phyloP scores from a whole-genome alignment of 2,888 invertebrate genomes.

The Macrosoma leucophasiata region DNA sequence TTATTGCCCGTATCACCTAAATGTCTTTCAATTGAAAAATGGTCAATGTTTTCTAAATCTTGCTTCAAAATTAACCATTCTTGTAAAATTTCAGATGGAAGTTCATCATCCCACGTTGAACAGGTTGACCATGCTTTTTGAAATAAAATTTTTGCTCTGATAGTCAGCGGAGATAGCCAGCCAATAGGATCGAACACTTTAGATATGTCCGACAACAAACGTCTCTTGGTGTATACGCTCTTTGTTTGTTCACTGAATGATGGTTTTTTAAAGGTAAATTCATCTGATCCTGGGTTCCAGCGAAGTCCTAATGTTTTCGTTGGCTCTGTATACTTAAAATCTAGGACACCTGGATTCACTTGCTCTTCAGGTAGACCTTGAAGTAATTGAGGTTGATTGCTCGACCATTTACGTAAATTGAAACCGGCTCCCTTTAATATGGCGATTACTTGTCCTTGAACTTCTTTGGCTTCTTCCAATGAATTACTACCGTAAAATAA shows the following conservation, averaged over 20 bases:
- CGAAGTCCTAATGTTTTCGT: conserved; percentile 8
- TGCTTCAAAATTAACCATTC: conserved; percentile 4
- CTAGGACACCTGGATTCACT: not conserved
- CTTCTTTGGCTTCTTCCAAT: not conserved
- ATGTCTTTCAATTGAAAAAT: conserved; percentile 1
- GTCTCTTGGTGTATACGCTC: conserved; percentile 2
- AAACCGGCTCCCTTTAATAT: conserved; percentile 8
- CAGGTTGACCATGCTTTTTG: conserved; percentile 5
- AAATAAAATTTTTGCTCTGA: conserved; percentile 6
- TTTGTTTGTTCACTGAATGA: not conserved
- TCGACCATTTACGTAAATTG: conserved; percentile 11
- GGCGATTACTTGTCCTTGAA: conserved; percentile 3
- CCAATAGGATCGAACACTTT: conserved; percentile 9
- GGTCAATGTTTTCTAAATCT: conserved; percentile 3
- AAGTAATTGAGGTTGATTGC: not conserved
- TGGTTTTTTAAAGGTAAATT: conserved; percentile 4
- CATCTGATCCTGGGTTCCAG: conserved; percentile 8
- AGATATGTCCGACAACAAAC: conserved; percentile 5
- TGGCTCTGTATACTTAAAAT: conserved; percentile 6
- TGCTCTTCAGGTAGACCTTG: not conserved
- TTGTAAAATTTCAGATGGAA: not conserved
- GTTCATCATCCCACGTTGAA: not conserved
- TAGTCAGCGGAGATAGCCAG: conserved; percentile 10
- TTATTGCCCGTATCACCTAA: conserved; percentile 2
- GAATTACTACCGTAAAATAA: conserved; percentile 2